Evolutionary conservation across 2,113 vertebrate genomes (phyloP).

Genomic region (Thomomys bottae): DNA sequence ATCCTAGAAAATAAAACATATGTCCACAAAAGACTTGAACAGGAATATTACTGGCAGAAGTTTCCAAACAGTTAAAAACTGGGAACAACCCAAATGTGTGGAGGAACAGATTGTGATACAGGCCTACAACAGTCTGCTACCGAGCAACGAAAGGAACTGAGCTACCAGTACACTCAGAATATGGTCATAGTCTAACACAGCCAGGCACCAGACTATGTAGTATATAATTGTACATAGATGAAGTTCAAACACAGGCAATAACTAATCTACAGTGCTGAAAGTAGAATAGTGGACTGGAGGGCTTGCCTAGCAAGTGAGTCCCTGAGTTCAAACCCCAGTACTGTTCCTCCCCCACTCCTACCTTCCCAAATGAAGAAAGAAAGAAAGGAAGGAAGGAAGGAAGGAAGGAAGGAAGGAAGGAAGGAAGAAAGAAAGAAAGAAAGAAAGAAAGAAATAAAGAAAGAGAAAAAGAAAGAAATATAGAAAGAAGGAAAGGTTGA

Average conservation of each 20-base stretch:
- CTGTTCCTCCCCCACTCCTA: too few species aligned
- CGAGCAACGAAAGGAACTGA: background rate
- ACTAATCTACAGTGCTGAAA: background rate
- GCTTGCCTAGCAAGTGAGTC: too few species aligned
- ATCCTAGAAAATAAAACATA: conserved; percentile 7
- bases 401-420: too few species aligned
- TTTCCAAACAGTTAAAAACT: conserved; percentile 26
- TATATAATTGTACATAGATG: background rate
- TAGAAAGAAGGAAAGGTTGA: background rate
- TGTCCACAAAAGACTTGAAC: background rate
- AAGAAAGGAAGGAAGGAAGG: too few species aligned
- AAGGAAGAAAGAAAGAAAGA: too few species aligned
- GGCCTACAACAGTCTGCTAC: background rate
- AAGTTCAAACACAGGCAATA: background rate
- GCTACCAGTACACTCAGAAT: background rate
- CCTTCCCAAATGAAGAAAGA: too few species aligned
- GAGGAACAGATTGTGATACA: background rate
- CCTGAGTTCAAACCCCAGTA: too few species aligned
- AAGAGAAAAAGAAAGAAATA: too few species aligned
- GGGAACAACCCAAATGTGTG: background rate
- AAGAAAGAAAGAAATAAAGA: too few species aligned
- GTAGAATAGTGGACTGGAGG: too few species aligned
- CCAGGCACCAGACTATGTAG: background rate
- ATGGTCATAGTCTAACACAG: background rate
- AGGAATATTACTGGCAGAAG: background rate